A percentile compares a stretch with the other conserved stretches of the same genome.
phyloP scores from a whole-genome alignment of 1,140 invertebrate species.

The Mya arenaria region DNA sequence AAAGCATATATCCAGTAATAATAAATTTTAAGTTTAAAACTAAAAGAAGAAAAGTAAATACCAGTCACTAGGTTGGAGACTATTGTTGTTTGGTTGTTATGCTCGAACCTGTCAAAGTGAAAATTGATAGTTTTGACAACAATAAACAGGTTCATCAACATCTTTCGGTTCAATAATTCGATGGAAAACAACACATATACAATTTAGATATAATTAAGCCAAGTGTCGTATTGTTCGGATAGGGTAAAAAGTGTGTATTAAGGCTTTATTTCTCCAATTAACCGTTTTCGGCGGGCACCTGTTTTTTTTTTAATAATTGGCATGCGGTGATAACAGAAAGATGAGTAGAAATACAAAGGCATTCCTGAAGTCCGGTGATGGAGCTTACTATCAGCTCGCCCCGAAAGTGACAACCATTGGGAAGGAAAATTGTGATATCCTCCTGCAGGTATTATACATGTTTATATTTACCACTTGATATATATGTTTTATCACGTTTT shows the following conservation, averaged over 20 bases:
- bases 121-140: constrained; percentile 49
- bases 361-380: constrained; percentile 77
- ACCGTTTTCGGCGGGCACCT: constrained; percentile 54
- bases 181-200: too few species aligned
- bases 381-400: constrained; percentile 68
- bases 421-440: constrained; percentile 79
- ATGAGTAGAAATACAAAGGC: constrained; percentile 72
- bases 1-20: too few species aligned
- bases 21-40: too few species aligned
- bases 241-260: too few species aligned
- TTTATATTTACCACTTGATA: too few species aligned
- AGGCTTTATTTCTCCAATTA: constrained; percentile 9
- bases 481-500: too few species aligned
- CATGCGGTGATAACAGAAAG: constrained; percentile 17
- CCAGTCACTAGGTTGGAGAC: constrained; percentile 65
- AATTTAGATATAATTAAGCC: too few species aligned
- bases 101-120: constrained; percentile 52
- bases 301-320: constrained; percentile 40
- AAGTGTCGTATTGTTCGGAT: too few species aligned
- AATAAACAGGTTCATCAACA: constrained; percentile 25
- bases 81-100: constrained; percentile 68
- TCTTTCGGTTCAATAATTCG: too few species aligned
- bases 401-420: constrained; percentile 80
- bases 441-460: constrained; percentile 75
- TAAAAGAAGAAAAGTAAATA: too few species aligned